phyloP scores from a whole-genome alignment of 2,888 invertebrate genomes.

The Carpatolechia fugitivella region DNA sequence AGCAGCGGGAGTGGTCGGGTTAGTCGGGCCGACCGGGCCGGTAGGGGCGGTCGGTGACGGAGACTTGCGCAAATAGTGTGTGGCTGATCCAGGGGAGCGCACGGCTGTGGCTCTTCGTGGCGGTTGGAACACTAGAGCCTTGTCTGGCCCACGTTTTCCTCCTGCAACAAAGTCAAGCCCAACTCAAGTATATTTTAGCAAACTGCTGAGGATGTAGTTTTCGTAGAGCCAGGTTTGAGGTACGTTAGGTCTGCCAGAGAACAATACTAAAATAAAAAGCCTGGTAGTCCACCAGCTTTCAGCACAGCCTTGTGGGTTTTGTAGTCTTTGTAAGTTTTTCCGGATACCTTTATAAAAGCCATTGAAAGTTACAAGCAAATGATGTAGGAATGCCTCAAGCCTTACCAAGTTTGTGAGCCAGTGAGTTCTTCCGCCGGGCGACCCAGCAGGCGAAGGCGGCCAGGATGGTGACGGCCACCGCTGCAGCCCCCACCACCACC shows the following conservation, averaged over 20 bases:
- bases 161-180: too few relatives aligned
- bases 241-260: too few relatives aligned
- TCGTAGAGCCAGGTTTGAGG: too few relatives aligned
- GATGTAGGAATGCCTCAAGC: too few relatives aligned
- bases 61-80: conserved; percentile 94
- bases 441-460: conserved; percentile 63
- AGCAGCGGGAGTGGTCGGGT: conserved; percentile 63
- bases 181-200: too few relatives aligned
- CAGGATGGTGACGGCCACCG: conserved; percentile 40
- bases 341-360: too few relatives aligned
- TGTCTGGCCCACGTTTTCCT: conserved; percentile 80
- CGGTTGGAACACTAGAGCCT: conserved; percentile 82
- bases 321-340: too few relatives aligned
- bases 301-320: too few relatives aligned
- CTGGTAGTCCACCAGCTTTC: too few relatives aligned
- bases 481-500: conserved; percentile 47
- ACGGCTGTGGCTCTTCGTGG: conserved; percentile 89
- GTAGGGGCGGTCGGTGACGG: conserved; percentile 88
- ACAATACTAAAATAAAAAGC: too few relatives aligned
- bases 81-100: conserved; percentile 89
- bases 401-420: conserved; percentile 68
- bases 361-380: too few relatives aligned
- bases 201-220: too few relatives aligned
- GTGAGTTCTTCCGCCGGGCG: conserved; percentile 51
- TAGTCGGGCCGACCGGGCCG: conserved; percentile 86